phyloP scores from a whole-genome alignment of 1,140 invertebrate species.

The Drosophila gunungcola region DNA sequence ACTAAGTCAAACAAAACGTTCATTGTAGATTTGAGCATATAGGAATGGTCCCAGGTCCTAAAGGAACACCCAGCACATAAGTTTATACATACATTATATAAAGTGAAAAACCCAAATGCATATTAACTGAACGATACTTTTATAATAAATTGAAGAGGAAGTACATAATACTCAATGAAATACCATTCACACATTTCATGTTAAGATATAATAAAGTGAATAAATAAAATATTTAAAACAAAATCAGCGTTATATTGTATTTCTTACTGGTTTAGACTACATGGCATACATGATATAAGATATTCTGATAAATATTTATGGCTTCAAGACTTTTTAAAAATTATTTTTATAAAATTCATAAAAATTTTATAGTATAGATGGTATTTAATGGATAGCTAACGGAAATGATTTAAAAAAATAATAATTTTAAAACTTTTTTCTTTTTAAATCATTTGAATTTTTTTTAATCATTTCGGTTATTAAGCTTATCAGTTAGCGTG shows the following conservation, averaged over 20 bases:
- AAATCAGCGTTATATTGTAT: background rate
- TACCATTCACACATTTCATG: constrained; percentile 73
- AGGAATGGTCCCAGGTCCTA: constrained; percentile 42
- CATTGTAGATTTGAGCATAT: constrained; percentile 81
- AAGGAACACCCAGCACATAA: constrained; percentile 70
- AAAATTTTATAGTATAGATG: too few species aligned
- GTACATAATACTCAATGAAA: constrained; percentile 56
- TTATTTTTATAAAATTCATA: too few species aligned
- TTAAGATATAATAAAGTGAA: constrained; percentile 74
- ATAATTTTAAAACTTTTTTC: too few species aligned
- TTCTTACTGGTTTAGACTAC: too few species aligned
- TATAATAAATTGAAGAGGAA: constrained; percentile 60
- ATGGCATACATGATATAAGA: too few species aligned
- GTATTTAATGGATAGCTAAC: too few species aligned
- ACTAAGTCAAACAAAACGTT: constrained; percentile 68
- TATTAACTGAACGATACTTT: constrained; percentile 70
- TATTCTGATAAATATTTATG: too few species aligned
- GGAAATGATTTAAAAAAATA: too few species aligned
- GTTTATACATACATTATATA: constrained; percentile 71
- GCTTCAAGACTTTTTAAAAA: too few species aligned
- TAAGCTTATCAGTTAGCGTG: too few species aligned
- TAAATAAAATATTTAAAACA: constrained; percentile 76
- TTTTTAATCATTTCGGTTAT: too few species aligned
- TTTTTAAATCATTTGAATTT: too few species aligned
- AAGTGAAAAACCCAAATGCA: constrained; percentile 51